A percentile compares a stretch with the other conserved stretches of the same genome.
Evolutionary conservation across 2,113 vertebrate genomes (phyloP).

Genomic region (Parus major): DNA sequence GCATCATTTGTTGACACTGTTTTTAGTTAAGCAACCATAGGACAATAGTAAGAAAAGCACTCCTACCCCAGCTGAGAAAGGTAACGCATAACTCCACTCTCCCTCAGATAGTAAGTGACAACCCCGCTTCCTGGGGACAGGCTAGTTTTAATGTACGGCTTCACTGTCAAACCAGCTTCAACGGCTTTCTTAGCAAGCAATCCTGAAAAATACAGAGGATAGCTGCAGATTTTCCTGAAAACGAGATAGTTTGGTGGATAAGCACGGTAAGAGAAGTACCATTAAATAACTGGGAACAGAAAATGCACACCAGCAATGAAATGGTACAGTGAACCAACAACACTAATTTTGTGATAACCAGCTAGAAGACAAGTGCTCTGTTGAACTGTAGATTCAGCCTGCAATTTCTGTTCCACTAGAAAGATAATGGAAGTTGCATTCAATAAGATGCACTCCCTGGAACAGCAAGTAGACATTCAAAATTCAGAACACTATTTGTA

Average conservation of each 20-base stretch:
- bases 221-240: not conserved
- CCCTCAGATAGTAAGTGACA: constrained; percentile 94
- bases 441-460: not conserved
- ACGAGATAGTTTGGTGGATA: not conserved
- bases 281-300: not conserved
- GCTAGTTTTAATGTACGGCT: constrained; percentile 96
- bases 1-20: not conserved
- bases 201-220: constrained; percentile 70
- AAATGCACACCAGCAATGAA: not conserved
- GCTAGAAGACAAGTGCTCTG: not conserved
- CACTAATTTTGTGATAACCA: not conserved
- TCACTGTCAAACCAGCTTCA: constrained; percentile 86
- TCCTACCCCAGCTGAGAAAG: constrained; percentile 85
- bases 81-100: constrained; percentile 93
- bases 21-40: not conserved
- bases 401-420: not conserved
- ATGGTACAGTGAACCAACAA: not conserved
- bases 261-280: not conserved
- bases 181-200: constrained; percentile 94
- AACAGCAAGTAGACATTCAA: not conserved
- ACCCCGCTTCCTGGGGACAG: constrained; percentile 96
- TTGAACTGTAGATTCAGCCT: not conserved
- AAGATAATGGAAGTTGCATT: not conserved
- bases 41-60: not conserved
- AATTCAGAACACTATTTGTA: not conserved